Base-by-base conservation (phyloP, 2,797 vertebrate genomes). In the Gymnoscopelus microlampas region DNA sequence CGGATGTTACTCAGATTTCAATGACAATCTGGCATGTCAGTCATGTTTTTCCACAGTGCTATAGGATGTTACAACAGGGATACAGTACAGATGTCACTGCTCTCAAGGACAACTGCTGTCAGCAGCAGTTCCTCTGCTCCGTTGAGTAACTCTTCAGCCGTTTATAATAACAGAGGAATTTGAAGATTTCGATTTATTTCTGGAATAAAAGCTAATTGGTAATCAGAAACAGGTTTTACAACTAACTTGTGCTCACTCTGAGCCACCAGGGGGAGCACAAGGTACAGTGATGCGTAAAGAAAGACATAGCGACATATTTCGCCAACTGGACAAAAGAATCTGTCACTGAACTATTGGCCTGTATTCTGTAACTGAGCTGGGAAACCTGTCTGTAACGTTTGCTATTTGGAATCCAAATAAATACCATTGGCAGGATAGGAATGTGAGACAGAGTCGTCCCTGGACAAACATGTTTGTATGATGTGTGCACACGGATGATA, bases 231-330 rank as follows among this genome's bases (percentile, higher is more conserved):
- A 32, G 13, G 9, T 7, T 14, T 19, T 12, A 66, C 29, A 14
- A 12, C 6, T 23, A 61, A 29, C 9, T 56, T 32, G 53, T 77
- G 54, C 32, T 54, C 13, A 24, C 63, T 48, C 57, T 1, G 5
- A 14, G 53, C 79, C 88, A 84, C 77, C 64, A 89, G 85, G 60
- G 78, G 87, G 85, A 76, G 29, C 62, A 60, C 19, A 44, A 5
- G 53, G 35, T 3, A 24, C 35, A 47, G 23, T 10, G 14, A 10
- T 3, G 14, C 35, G 11, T 59, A 8, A 59, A 35, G 14, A 3
- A 13, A 13, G 19, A 55, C 12, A 47, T 39, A 7, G 55, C 2
- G 12, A 26, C 39, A 6, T 24, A 13, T 32, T n/a, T 12, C 5
- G 5, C 5, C 49, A 67, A 44, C 26, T 35, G 60, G 59, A 62